Evolutionary conservation across 2,888 invertebrate genomes (phyloP).

Genomic region (Nomada fucata): DNA sequence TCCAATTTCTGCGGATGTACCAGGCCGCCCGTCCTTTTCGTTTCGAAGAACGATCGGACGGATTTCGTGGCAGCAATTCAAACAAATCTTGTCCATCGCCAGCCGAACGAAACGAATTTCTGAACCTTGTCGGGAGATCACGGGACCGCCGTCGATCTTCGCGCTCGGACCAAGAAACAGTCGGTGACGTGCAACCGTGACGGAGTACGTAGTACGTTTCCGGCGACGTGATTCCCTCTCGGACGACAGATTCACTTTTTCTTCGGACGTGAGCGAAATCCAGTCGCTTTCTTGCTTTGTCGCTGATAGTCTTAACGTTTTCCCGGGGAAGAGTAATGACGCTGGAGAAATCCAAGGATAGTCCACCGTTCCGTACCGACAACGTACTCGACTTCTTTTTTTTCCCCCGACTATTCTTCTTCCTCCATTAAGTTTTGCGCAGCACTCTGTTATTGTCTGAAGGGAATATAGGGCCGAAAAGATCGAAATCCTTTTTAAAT

Average conservation of each 20-base stretch:
- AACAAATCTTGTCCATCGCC: constrained; percentile 68
- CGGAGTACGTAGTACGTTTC: constrained; percentile 41
- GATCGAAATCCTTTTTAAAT: too few relatives aligned
- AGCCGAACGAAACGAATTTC: constrained; percentile 66
- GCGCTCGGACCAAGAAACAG: constrained; percentile 28
- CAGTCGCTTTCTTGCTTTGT: neutral
- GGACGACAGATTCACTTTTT: constrained; percentile 47
- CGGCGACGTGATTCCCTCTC: constrained; percentile 39
- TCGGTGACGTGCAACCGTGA: constrained; percentile 36
- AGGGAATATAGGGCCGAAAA: too few relatives aligned
- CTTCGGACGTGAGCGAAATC: constrained; percentile 30
- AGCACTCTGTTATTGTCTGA: neutral
- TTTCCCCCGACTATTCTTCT: too few relatives aligned
- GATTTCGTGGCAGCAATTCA: constrained; percentile 64
- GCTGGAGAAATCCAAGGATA: neutral
- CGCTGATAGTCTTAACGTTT: constrained; percentile 20
- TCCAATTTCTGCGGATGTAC: constrained; percentile 64
- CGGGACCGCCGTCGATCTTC: constrained; percentile 26
- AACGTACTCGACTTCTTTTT: neutral
- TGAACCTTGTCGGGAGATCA: constrained; percentile 49
- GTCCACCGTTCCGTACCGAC: neutral
- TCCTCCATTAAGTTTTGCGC: neutral
- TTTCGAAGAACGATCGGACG: constrained; percentile 49
- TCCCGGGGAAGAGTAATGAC: constrained; percentile 6
- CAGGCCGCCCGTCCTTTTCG: constrained; percentile 19